phyloP scores from a whole-genome alignment of 2,888 invertebrate species.

The Xestia xanthographa region DNA sequence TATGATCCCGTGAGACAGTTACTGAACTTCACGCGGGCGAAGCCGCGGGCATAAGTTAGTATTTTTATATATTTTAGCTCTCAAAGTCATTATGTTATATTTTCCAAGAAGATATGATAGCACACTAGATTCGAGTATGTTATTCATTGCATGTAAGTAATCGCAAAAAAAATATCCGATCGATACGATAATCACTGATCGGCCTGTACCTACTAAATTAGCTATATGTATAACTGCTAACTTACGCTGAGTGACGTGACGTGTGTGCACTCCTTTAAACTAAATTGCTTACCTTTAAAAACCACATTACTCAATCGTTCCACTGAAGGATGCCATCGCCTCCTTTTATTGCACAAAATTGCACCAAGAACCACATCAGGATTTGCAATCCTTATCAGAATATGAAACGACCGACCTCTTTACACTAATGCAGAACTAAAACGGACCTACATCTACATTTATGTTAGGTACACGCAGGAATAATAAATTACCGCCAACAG shows the following conservation, averaged over 20 bases:
- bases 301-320: slow-evolving; percentile 45
- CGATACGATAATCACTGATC: slow-evolving; percentile 7
- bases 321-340: slow-evolving; percentile 38
- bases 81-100: background rate
- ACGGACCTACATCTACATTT: slow-evolving; percentile 28
- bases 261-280: slow-evolving; percentile 8
- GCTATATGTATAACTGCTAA: background rate
- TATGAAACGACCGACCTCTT: slow-evolving; percentile 50
- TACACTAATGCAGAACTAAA: slow-evolving; percentile 32
- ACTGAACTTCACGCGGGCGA: too few species aligned
- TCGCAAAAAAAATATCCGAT: slow-evolving; percentile 9
- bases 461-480: slow-evolving; percentile 31
- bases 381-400: slow-evolving; percentile 53
- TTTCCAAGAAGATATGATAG: background rate
- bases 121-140: background rate
- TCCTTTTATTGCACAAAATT: slow-evolving; percentile 50
- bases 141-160: background rate
- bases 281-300: slow-evolving; percentile 37
- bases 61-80: background rate
- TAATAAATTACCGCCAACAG: slow-evolving; percentile 34
- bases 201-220: background rate
- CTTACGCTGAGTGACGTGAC: slow-evolving; percentile 4
- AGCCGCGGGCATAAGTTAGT: too few species aligned
- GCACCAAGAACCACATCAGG: slow-evolving; percentile 42
- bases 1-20: too few species aligned